Base-by-base conservation (phyloP, 2,888 invertebrate genomes). In the Pemphredon lugubris region DNA sequence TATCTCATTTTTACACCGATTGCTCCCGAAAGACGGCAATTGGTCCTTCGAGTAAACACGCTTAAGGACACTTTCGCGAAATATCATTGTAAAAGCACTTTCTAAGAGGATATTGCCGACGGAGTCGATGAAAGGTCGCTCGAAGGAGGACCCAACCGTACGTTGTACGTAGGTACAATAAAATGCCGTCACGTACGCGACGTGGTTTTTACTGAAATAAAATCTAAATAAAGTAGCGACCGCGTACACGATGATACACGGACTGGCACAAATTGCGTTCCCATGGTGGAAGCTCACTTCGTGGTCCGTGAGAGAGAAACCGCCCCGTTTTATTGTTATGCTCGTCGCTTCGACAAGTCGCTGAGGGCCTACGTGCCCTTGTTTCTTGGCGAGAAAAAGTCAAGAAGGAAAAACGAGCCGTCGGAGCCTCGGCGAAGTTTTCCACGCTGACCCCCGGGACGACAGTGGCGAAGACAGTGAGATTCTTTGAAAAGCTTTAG, bases 161-260 rank as follows among this genome's bases (percentile, higher is more conserved):
- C 53, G 70, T 60, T 51, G 51, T 54, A 55, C 23, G 34, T 69
- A n/a, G n/a, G n/a, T n/a, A n/a, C n/a, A n/a, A n/a, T n/a, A n/a
- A 76, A 77, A 81, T 87, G 85, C 84, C 81, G 77, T 84, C 86
- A 87, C 87, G 87, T 87, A 85, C 79, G 66, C 74, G 75, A 78
- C 77, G 71, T 79, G 72, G 55, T 84, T 84, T 87, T 83, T 77
- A 81, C 79, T 77, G 73, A 81, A 85, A 82, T 82, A 80, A 83
- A 85, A 87, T 86, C 81, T 83, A 83, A 87, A 86, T 85, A 85
- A 82, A 85, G 69, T 77, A 75, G 59, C 77, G 80, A 79, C 73
- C 59, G 60, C 58, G 73, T 69, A 69, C 68, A 50, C 60, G 55
- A 20, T 54, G 61, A 55, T 66, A 68, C 67, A 55, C 73, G 45